Base-by-base conservation (phyloP, 2,888 invertebrate genomes). In the Reticulitermes lucifugus region DNA sequence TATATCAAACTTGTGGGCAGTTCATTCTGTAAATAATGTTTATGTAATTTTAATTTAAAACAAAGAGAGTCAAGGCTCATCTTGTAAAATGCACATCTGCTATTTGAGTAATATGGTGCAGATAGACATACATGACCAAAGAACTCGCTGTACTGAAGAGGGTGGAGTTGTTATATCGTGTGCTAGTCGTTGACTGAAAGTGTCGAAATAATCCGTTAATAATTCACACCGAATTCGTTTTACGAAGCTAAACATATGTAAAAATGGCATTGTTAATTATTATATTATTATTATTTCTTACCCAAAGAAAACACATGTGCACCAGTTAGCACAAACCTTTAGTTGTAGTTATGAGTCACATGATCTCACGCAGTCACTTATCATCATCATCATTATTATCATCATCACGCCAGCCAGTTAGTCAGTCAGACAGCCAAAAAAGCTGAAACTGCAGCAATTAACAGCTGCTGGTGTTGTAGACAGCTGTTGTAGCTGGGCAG, bases 121-220 rank as follows among this genome's bases (percentile, higher is more conserved):
- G 51, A 80, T 41, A 46, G 35, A 35, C 4, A 35, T 59, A 80
- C 22, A 46, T 80, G 80, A 80, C 80, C 80, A 80, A 80, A 80
- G 79, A 79, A 79, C 79, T 79, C 79, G 79, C 79, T 79, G 79
- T 79, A 79, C 29, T 46, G 79, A 29, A 55, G 59, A 80, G 59
- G n/a, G 7, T 80, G 80, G 79, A 85, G 87, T 86, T 86, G 86
- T 87, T 85, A 82, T 85, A 80, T 85, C 83, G 80, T 85, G 85
- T 86, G 83, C 87, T 87, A 87, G 87, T 87, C 87, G 86, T 86
- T 86, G 84, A 82, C 83, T 86, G 21, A 85, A 79, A 73, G 83
- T 75, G 51, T 83, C 73, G 60, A 80, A 83, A 41, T 77, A 59
- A 75, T 25, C 41, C 73, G 83, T 83, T 83, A 35, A 83, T 73